Conservation (phyloP, 2,113 vertebrate species). For the Clinocottus analis region DNA sequence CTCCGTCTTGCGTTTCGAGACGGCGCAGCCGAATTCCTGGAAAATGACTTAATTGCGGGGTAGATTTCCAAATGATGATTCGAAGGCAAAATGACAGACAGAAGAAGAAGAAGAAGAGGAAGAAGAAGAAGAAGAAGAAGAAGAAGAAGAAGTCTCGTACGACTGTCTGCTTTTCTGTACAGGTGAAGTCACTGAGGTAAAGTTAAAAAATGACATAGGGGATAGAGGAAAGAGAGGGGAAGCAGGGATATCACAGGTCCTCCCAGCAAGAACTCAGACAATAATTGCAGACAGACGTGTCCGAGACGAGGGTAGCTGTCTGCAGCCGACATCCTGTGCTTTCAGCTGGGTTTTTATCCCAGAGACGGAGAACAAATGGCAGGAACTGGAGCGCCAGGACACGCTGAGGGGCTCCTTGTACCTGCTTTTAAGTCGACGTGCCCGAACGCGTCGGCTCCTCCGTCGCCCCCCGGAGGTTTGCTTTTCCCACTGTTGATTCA, state of each 20-base stretch:
- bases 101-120: conserved; percentile 17
- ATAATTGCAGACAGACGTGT: conserved; percentile 72
- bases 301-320: conserved; percentile 58
- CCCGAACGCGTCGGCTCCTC: conserved; percentile 58
- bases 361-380: conserved; percentile 74
- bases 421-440: conserved; percentile 76
- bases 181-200: conserved; percentile 47
- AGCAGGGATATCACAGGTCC: conserved; percentile 40
- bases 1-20: conserved; percentile 57
- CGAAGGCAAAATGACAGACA: conserved; percentile 48
- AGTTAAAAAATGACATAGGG: neutral
- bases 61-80: conserved; percentile 76
- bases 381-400: conserved; percentile 75
- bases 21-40: conserved; percentile 68
- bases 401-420: conserved; percentile 73
- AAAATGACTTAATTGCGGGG: conserved; percentile 80
- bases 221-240: conserved; percentile 25
- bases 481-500: conserved; percentile 49
- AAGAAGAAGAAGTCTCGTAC: conserved; percentile 16
- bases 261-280: conserved; percentile 29
- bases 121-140: conserved; percentile 21
- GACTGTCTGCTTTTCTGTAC: conserved; percentile 39
- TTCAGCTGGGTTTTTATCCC: conserved; percentile 64
- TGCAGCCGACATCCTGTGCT: conserved; percentile 76
- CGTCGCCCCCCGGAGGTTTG: conserved; percentile 61